Conservation (phyloP, 2,113 vertebrate species). For the Ginglymostoma cirratum region DNA sequence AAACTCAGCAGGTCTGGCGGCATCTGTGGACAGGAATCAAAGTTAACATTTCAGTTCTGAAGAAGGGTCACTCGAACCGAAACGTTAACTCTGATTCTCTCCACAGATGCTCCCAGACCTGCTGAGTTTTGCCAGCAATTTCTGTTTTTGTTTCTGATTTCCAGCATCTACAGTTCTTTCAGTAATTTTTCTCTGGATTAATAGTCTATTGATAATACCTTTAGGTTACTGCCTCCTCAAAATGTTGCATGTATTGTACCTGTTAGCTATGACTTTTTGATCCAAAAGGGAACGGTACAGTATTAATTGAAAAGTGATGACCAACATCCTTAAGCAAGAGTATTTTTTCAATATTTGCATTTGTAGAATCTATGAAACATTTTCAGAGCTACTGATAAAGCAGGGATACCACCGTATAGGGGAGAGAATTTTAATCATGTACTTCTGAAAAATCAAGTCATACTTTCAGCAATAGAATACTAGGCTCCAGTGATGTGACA, state of each 20-base stretch:
- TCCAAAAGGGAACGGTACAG: not conserved
- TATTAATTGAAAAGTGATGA: not conserved
- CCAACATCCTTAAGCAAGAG: not conserved
- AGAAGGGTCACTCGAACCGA: too few species aligned
- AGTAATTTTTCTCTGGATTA: too few species aligned
- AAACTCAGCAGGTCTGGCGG: too few species aligned
- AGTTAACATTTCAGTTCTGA: too few species aligned
- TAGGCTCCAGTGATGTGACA: not conserved
- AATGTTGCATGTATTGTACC: not conserved
- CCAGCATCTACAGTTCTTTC: too few species aligned
- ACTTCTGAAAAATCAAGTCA: not conserved
- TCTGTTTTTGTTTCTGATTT: too few species aligned
- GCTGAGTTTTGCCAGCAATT: too few species aligned
- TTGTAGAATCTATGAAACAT: not conserved
- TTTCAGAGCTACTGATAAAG: not conserved
- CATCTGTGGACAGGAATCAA: too few species aligned
- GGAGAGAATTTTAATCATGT: not conserved
- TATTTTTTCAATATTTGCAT: not conserved
- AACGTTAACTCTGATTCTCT: too few species aligned
- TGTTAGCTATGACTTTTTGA: not conserved
- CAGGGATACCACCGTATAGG: not conserved
- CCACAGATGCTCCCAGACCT: too few species aligned
- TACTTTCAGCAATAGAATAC: not conserved
- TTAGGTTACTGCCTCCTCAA: too few species aligned
- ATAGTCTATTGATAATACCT: too few species aligned